phyloP scores from a whole-genome alignment of 2,797 vertebrate species.

The Characodon lateralis region DNA sequence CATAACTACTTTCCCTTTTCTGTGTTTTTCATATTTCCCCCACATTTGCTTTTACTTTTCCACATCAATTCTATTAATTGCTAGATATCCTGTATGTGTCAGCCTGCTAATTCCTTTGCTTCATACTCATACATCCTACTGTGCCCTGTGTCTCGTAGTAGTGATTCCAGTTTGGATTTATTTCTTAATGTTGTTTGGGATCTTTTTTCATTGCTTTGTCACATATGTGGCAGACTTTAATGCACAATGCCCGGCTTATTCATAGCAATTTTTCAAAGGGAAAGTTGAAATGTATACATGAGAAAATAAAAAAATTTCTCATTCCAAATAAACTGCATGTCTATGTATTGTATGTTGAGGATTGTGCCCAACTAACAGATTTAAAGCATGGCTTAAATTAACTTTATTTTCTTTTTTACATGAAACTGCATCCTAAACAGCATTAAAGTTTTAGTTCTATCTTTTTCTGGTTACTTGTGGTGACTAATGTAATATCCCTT shows the following conservation, averaged over 20 bases:
- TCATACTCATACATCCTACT: constrained; percentile 88
- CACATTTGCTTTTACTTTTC: constrained; percentile 77
- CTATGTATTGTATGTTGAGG: constrained; percentile 48
- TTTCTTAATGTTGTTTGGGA: constrained; percentile 98
- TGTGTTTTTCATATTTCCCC: constrained; percentile 85
- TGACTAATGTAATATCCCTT: constrained; percentile 67
- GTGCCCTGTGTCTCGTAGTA: constrained; percentile 85
- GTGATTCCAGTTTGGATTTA: constrained; percentile 67
- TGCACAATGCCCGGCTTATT: constrained; percentile 42
- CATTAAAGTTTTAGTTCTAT: constrained; percentile 84
- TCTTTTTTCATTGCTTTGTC: constrained; percentile 85
- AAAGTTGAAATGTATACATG: constrained; percentile 57
- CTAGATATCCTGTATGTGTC: constrained; percentile 88
- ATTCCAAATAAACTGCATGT: constrained; percentile 58
- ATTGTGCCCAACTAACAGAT: constrained; percentile 72
- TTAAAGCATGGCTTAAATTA: constrained; percentile 71
- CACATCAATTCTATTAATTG: constrained; percentile 86
- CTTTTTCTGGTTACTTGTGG: constrained; percentile 17
- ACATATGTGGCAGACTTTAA: constrained; percentile 78
- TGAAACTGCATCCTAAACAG: constrained; percentile 90
- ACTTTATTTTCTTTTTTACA: constrained; percentile 47
- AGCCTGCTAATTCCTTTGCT: constrained; percentile 92
- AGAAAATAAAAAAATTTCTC: constrained; percentile 75
- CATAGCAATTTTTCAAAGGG: constrained; percentile 36
- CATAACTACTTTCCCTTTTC: constrained; percentile 85